Evolutionary conservation across 1,140 invertebrate genomes (phyloP), one percentile per base, ranked within the genome.

Genomic region (Brachionus angularis): DNA sequence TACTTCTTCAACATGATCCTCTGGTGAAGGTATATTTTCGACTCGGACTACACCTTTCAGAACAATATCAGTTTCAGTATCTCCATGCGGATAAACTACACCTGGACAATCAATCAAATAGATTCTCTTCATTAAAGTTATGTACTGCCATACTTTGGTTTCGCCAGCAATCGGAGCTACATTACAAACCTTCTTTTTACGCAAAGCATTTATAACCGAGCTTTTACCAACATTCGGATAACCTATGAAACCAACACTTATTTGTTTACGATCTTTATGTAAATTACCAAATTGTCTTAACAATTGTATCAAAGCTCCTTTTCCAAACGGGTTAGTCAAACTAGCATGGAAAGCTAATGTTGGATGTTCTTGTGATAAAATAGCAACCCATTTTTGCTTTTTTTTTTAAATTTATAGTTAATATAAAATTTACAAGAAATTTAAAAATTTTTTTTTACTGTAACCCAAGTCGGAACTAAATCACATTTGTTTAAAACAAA

Each of bases 211-310:
- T 64, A 99, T 98, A 21, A 99, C 88, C 7, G 94, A 98, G 73
- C 93, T 96, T 83, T 99, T 99, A 0, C 96, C 96, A 10, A 93
- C 92, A 85, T 99, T 99, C 3, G 96, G 96, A 82, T 98, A 99
- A 0, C 96, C 96, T 79, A 99, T 96, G 72, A 99, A 91, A 12
- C 96, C 96, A 61, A 99, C 91, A 81, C 92, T 96, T 39, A 99
- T 99, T 84, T 99, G 93, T 78, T 96, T 96, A 76, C 94, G 94
- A 76, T 97, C 93, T 53, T 74, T 87, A 77, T 98, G 94, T 0
- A 97, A 83, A 83, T 83, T 47, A 8, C 69, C 89, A 84, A 99
- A 93, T 79, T 99, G 96, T 25, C 96, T 85, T 3, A 99, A 82
- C 16, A 99, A 81, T 83, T 96, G 96, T 69, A 99, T 98, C 0